Evolutionary conservation across 2,888 invertebrate species (phyloP), one percentile per base, ranked within the genome.

Genomic region (Hemicrepidius hirtus): DNA sequence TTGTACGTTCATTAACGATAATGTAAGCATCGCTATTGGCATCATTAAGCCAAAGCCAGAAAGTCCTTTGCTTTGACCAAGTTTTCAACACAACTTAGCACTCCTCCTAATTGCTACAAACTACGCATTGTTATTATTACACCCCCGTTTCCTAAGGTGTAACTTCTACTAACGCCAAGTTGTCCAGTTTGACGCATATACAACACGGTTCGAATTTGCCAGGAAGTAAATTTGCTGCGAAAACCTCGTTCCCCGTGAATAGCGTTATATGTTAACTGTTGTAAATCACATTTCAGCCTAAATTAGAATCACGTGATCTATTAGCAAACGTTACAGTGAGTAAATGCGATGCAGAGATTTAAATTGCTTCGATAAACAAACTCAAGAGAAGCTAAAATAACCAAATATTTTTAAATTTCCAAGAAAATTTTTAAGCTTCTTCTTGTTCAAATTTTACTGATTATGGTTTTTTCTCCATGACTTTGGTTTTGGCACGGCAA

Each of bases 301-400:
- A 53, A 53, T 53, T 53, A 53, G 53, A 53, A 53, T 24, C 28
- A 28, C 24, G 28, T 53, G 24, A 53, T 53, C 53, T 53, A 53
- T 53, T 53, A 53, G 53, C 13, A 7, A 24, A 13, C 24, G 7
- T 53, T 53, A 53, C 53, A 1, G 12, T 53, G 53, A 53, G 21
- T 53, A 53, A 53, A 10, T 7, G 53, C n/a, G 28, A 21, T 28
- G 28, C n/a, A 1, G 12, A 28, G 20, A 53, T 53, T 12, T 28
- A 53, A 53, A 53, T 28, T 24, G n/a, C 53, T 2, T 49, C 4
- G 2, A 9, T 12, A 16, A 21, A 20, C 20, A 20, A 49, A 13
- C 40, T 3, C 13, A 13, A 40, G 32, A 32, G 32, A 32, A 32
- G 9, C 7, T 32, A 5, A 5, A 32, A 32, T 9, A 2, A 5